Evolutionary conservation across 2,797 vertebrate species (phyloP).

Genomic region (Sebastes paucispinis): DNA sequence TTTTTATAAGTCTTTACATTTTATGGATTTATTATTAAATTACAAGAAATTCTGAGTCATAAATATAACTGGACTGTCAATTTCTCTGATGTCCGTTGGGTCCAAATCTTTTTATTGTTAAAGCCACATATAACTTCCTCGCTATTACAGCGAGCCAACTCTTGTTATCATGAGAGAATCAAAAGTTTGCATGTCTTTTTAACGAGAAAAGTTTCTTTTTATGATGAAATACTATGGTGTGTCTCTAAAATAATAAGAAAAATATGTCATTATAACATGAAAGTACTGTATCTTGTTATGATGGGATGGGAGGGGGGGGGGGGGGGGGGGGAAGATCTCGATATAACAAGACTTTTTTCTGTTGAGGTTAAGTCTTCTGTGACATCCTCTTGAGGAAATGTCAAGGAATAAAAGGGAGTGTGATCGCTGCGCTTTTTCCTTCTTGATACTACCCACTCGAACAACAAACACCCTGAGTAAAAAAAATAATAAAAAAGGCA

Average conservation of each 20-base stretch:
- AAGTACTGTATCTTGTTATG: conserved; percentile 2
- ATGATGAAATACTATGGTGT: conserved; percentile 19
- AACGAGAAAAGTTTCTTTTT: conserved; percentile 18
- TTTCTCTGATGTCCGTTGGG: background rate
- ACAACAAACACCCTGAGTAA: background rate
- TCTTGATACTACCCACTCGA: background rate
- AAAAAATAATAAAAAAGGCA: background rate
- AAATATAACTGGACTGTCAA: background rate
- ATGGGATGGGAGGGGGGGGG: accelerated
- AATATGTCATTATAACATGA: conserved; percentile 41
- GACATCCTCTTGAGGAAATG: conserved; percentile 21
- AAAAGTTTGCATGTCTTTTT: conserved; percentile 9
- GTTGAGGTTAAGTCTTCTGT: background rate
- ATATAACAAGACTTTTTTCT: background rate
- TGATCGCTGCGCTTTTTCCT: background rate
- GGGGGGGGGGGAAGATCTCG: background rate
- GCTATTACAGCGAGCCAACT: background rate
- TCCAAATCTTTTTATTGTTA: background rate
- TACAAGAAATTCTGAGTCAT: background rate
- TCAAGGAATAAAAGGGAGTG: conserved; percentile 25
- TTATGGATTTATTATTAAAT: background rate
- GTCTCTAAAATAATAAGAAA: conserved; percentile 21
- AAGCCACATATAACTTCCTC: background rate
- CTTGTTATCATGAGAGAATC: background rate
- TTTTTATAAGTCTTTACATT: background rate